phyloP scores from a whole-genome alignment of 1,140 invertebrate genomes.

The Orussus abietinus region DNA sequence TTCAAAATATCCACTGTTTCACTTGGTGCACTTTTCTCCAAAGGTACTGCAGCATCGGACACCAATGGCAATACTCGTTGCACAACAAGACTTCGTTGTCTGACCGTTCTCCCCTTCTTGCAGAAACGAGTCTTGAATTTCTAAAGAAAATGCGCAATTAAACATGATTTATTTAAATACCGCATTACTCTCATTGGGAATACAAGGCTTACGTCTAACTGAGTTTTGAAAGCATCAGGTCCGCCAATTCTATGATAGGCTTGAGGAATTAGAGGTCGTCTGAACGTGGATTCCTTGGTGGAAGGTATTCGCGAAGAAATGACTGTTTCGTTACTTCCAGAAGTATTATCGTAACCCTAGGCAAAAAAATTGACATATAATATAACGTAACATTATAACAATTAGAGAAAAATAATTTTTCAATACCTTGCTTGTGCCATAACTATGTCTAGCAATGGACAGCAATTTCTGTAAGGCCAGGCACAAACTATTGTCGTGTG shows the following conservation, averaged over 20 bases:
- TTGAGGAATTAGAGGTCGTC: conserved; percentile 47
- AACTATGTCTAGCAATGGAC: conserved; percentile 58
- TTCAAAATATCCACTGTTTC: no score
- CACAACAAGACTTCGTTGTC: conserved; percentile 57
- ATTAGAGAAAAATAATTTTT: conserved; percentile 7
- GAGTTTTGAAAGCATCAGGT: conserved; percentile 55
- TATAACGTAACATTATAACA: not conserved
- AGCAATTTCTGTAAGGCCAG: conserved; percentile 58
- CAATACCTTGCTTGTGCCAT: conserved; percentile 44
- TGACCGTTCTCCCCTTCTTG: conserved; percentile 51
- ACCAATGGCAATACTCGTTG: conserved; percentile 58
- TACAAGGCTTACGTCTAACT: conserved; percentile 53
- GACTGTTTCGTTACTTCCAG: conserved; percentile 49
- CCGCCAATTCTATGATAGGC: conserved; percentile 44
- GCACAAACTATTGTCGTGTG: conserved; percentile 36
- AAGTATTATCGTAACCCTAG: conserved; percentile 43
- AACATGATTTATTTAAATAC: conserved; percentile 14
- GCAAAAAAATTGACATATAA: conserved; percentile 13
- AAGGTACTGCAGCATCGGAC: conserved; percentile 17
- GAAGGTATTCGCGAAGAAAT: conserved; percentile 45
- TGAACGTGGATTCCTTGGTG: conserved; percentile 47
- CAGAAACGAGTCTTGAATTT: conserved; percentile 51
- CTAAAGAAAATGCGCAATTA: conserved; percentile 25
- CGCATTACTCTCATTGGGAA: conserved; percentile 10
- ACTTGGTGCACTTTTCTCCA: conserved; percentile 17